Evolutionary conservation across 2,797 vertebrate genomes (phyloP), one percentile per base, ranked within the genome.

Genomic region (Odontamblyopus rebecca): DNA sequence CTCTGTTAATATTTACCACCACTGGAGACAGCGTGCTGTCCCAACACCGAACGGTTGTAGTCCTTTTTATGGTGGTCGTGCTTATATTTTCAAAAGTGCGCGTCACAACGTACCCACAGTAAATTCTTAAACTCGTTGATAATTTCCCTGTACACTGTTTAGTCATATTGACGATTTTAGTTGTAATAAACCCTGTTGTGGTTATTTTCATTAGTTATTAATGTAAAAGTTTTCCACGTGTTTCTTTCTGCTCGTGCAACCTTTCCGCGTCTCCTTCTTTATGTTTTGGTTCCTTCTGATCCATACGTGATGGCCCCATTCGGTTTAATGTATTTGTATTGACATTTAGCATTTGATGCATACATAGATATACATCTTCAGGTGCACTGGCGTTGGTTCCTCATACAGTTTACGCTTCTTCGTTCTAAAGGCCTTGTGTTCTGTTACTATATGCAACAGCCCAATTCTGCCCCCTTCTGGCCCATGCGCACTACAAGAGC

Each of bases 1-100:
- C 90, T 89, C 93, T 92, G 96, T 96, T 98, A 96, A 96, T 97
- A 89, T 96, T 96, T 95, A 92, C 91, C 94, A 89, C 88, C 75
- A 80, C 76, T 90, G 89, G 87, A 90, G 89, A 88, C 90, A 84
- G 61, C 73, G 72, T 50, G 82, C 81, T 74, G 73, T 70, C 78
- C 69, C 68, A 51, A 54, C 44, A 75, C 75, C 73, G 71, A 60
- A 70, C 78, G 27, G 48, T 72, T 48, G 74, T 27, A 68, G 63
- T 70, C 63, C 68, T 54, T 71, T 82, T 84, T 85, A 86, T 84
- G 79, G 72, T 50, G 64, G 48, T 30, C 41, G 15, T 44, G 23
- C 26, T 51, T 29, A 32, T 27, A 50, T 66, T 27, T 64, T 26
- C 62, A 64, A 23, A 60, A 6, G 57, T 30, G 57, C 23, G 56